Evolutionary conservation across 1,140 invertebrate genomes (phyloP).

Genomic region (Trachymyrmex cornetzi): DNA sequence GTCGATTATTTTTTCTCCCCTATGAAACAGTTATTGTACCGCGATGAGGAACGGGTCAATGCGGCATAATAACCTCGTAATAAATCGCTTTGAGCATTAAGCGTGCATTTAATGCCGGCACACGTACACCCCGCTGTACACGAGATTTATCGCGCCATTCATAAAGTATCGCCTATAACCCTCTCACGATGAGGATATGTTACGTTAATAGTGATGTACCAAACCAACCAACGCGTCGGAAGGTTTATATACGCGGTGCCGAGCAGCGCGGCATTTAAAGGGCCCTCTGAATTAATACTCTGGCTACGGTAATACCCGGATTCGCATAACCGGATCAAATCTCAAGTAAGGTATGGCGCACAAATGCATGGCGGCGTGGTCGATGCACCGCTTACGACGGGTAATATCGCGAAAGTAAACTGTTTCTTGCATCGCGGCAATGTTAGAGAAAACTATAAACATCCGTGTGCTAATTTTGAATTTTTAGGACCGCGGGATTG

Average conservation of each 20-base stretch:
- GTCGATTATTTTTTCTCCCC: conserved; percentile 32
- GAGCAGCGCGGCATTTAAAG: conserved; percentile 1
- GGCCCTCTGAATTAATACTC: conserved; percentile 7
- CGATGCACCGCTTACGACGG: not conserved
- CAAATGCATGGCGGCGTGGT: not conserved
- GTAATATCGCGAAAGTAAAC: conserved; percentile 37
- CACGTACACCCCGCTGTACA: conserved; percentile 42
- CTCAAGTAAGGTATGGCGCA: not conserved
- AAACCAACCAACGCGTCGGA: conserved; percentile 1
- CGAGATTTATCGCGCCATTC: conserved; percentile 74
- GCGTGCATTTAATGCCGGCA: conserved; percentile 70
- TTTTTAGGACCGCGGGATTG: not conserved
- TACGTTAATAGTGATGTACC: conserved; percentile 54
- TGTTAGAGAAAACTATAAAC: not conserved
- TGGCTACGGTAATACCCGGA: not conserved
- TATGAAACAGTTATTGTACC: conserved; percentile 41
- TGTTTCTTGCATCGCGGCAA: not conserved
- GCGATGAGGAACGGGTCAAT: conserved; percentile 39
- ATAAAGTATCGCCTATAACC: conserved; percentile 67
- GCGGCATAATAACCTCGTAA: conserved; percentile 69
- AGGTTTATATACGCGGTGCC: conserved; percentile 18
- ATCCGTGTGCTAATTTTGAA: conserved; percentile 10
- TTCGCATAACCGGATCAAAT: conserved; percentile 45
- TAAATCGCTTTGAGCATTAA: conserved; percentile 69
- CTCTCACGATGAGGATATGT: conserved; percentile 25